These are phyloP conservation scores for Cyrtonyx montezumae DNA, from an alignment of 2,113 vertebrate genomes.

Conservation along the genomic window DNA sequence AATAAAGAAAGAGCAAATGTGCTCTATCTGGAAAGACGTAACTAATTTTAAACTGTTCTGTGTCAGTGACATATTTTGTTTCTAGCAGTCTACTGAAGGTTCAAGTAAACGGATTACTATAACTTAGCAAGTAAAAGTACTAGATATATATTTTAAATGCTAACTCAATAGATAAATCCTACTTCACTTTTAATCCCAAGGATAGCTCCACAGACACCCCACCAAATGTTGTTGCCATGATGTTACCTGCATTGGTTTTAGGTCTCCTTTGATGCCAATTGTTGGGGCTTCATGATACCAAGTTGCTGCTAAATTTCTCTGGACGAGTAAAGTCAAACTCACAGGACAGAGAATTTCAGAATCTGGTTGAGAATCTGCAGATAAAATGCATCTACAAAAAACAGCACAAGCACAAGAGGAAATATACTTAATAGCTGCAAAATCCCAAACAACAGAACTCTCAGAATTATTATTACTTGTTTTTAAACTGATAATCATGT, in stretches of 20 bases:
- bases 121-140: neutral
- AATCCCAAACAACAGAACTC: neutral
- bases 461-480: neutral
- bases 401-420: neutral
- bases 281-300: slow-evolving; percentile 90
- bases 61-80: neutral
- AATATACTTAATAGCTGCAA: neutral
- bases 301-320: slow-evolving; percentile 89
- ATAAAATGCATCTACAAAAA: slow-evolving; percentile 78
- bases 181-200: neutral
- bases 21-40: neutral
- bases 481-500: neutral
- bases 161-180: neutral
- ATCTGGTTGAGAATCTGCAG: slow-evolving; percentile 62
- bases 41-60: neutral
- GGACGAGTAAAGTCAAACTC: slow-evolving; percentile 87
- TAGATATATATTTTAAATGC: neutral
- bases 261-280: slow-evolving; percentile 87
- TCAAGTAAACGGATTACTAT: neutral
- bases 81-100: neutral
- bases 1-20: neutral
- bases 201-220: neutral
- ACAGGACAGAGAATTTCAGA: slow-evolving; percentile 89
- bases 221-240: neutral
- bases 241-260: slow-evolving; percentile 93